Evolutionary conservation across 2,113 vertebrate species (phyloP).

Genomic region (Neolamprologus longior): DNA sequence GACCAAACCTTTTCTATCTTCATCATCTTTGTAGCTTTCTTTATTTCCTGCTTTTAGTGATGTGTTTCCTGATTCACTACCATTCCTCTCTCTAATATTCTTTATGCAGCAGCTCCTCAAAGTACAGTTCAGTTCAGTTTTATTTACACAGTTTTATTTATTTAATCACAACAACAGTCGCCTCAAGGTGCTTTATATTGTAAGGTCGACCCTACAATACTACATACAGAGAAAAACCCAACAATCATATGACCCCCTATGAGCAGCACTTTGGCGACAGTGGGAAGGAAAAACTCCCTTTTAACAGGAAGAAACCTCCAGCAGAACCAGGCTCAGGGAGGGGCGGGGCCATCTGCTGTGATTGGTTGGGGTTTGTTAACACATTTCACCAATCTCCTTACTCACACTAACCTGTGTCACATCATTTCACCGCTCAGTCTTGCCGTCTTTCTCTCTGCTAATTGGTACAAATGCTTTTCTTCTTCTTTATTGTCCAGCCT

Average conservation of each 20-base stretch:
- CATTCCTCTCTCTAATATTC: background rate
- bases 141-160: rapidly evolving
- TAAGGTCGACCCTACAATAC: rapidly evolving
- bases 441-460: background rate
- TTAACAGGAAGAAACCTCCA: background rate
- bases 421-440: background rate
- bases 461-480: background rate
- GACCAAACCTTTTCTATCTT: no score
- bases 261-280: background rate
- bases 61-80: background rate
- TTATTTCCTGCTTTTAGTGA: background rate
- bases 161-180: rapidly evolving
- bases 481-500: background rate
- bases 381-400: rapidly evolving
- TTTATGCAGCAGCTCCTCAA: background rate
- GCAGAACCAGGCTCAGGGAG: background rate
- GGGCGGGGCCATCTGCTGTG: background rate
- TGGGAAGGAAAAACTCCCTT: background rate
- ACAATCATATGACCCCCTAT: background rate
- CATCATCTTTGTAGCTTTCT: background rate
- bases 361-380: background rate
- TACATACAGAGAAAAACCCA: background rate
- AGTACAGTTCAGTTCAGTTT: background rate
- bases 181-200: rapidly evolving
- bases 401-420: background rate